Evolutionary conservation across 1,140 invertebrate genomes (phyloP), one percentile per base, ranked within the genome.

Genomic region (Matsumurasca onukii): DNA sequence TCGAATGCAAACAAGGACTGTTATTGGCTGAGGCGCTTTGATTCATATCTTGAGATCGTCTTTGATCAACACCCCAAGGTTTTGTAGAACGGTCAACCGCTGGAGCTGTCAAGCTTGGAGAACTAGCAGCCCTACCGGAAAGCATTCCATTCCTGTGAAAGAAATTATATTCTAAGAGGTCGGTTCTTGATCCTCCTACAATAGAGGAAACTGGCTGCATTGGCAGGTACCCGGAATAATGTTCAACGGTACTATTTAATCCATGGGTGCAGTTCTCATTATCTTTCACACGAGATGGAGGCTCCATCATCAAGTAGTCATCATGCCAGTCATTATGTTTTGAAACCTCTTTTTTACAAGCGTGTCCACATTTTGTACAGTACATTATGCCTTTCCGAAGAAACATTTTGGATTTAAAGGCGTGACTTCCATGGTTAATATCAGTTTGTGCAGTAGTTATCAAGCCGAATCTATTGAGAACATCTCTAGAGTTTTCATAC

Each of bases 401-500:
- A 76, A 64, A 12, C 69, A 66, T 20, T 62, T 31, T 17, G 3
- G 39, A 29, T 29, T 24, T n/a, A n/a, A n/a, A n/a, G n/a, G n/a
- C n/a, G n/a, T n/a, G n/a, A n/a, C n/a, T n/a, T n/a, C n/a, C n/a
- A n/a, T n/a, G n/a, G n/a, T n/a, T n/a, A n/a, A n/a, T n/a, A n/a
- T n/a, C n/a, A n/a, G n/a, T n/a, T n/a, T n/a, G n/a, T n/a, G n/a
- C n/a, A n/a, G n/a, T n/a, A n/a, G n/a, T n/a, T n/a, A n/a, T n/a
- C n/a, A n/a, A n/a, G 81, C 24, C 85, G 83, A 25, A 84, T 76
- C 84, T 86, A 20, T 82, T 79, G 13, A 88, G 73, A 49, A 89
- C 78, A 74, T 90, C 88, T 77, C 88, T 89, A 49, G 88, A 87
- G 75, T 91, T 91, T 77, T 92, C 90, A 73, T 91, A 91, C 69